Conservation (phyloP, 2,797 vertebrate genomes). For the Cuniculus paca region DNA sequence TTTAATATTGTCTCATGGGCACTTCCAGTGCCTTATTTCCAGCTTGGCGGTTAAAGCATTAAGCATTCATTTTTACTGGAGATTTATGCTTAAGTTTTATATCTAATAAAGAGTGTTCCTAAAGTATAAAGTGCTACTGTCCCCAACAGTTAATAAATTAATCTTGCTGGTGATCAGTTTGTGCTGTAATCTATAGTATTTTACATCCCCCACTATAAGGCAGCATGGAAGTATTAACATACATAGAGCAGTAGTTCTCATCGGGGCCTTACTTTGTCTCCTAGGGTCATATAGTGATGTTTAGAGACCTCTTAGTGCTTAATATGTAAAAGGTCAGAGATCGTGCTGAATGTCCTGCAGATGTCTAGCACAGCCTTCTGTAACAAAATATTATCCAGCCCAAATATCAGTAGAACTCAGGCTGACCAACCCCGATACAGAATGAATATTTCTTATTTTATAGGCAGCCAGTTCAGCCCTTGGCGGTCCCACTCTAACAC, state of each 20-base stretch:
- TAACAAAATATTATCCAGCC: neutral
- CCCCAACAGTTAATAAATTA: neutral
- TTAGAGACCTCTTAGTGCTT: neutral
- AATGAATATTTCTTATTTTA: conserved; percentile 65
- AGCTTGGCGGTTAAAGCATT: neutral
- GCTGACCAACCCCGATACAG: neutral
- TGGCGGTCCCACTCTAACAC: conserved; percentile 97
- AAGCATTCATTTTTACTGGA: conserved; percentile 9
- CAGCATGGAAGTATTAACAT: neutral
- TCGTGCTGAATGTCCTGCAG: neutral
- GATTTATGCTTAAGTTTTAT: conserved; percentile 51
- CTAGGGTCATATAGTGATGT: neutral
- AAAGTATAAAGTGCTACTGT: conserved; percentile 43
- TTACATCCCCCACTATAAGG: neutral
- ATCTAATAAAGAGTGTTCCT: conserved; percentile 1
- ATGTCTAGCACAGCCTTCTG: neutral
- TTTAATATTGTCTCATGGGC: neutral
- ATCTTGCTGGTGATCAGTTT: conserved; percentile 23
- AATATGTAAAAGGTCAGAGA: neutral
- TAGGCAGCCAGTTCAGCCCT: conserved; percentile 98
- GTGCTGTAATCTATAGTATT: conserved; percentile 15
- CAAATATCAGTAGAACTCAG: neutral
- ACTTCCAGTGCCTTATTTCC: neutral
- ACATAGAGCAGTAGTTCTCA: neutral
- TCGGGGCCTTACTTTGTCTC: neutral